Percentiles rank a stretch among this genome's conserved stretches.
These are phyloP conservation scores for Notarius quadriscutis DNA, from an alignment of 2,113 vertebrate genomes.

Conservation along the genomic window DNA sequence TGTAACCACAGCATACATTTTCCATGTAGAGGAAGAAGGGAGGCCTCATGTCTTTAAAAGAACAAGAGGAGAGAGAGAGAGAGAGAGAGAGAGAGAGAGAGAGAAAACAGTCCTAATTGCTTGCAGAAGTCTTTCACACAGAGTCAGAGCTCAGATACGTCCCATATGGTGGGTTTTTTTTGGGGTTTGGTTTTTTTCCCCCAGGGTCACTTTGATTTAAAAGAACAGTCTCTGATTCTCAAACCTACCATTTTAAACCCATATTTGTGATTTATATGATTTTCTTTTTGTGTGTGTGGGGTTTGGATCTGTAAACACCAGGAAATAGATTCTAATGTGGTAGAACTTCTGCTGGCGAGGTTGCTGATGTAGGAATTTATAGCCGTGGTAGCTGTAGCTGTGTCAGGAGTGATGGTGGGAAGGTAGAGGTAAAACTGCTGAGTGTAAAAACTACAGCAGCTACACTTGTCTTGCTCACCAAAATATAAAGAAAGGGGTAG, in stretches of 20 bases:
- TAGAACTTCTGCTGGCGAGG: neutral
- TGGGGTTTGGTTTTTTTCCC: neutral
- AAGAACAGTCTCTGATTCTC: neutral
- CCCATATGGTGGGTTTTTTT: neutral
- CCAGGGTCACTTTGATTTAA: neutral
- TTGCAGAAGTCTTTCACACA: constrained; percentile 16
- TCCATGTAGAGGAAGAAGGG: constrained; percentile 8
- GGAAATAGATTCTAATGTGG: neutral
- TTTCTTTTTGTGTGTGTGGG: neutral
- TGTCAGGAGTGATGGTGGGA: neutral
- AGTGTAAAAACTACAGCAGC: neutral
- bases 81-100: neutral
- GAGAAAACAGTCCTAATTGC: constrained; percentile 17
- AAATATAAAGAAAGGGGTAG: neutral
- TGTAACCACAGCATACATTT: neutral
- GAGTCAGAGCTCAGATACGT: constrained; percentile 5
- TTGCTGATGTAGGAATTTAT: neutral
- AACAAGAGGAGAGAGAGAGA: neutral
- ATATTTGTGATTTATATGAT: neutral
- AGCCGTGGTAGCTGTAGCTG: neutral
- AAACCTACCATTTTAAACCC: neutral
- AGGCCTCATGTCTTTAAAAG: neutral
- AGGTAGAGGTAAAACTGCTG: neutral
- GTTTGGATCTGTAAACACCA: neutral
- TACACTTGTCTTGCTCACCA: neutral